A percentile compares a stretch with the other conserved stretches of the same genome.
These are phyloP conservation scores for Enteromius mattozi DNA, from an alignment of 2,797 vertebrate genomes.

Conservation along the genomic window DNA sequence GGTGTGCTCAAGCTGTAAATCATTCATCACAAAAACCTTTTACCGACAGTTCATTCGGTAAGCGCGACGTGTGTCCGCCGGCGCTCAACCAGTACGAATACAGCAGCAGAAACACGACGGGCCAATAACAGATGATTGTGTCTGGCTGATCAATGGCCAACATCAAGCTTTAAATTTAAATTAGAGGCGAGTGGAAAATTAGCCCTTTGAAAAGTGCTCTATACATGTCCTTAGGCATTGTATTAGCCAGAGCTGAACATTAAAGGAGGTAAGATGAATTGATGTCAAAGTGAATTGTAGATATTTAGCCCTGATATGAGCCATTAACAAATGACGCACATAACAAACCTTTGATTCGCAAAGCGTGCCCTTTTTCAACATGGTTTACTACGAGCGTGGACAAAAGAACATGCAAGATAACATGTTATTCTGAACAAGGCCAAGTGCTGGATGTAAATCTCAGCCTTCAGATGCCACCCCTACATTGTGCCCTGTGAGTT, in stretches of 20 bases:
- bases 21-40: slow-evolving; percentile 67
- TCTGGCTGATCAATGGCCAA: slow-evolving; percentile 41
- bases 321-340: slow-evolving; percentile 27
- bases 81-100: slow-evolving; percentile 17
- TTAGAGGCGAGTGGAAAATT: slow-evolving; percentile 31
- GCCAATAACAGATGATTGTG: slow-evolving; percentile 43
- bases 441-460: slow-evolving; percentile 25
- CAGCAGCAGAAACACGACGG: neutral
- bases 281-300: slow-evolving; percentile 42
- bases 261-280: slow-evolving; percentile 43
- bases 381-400: neutral
- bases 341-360: neutral
- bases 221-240: slow-evolving; percentile 36
- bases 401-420: neutral
- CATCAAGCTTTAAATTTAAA: slow-evolving; percentile 52
- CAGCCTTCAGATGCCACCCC: slow-evolving; percentile 18
- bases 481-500: neutral
- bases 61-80: slow-evolving; percentile 12
- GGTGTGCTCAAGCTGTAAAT: slow-evolving; percentile 63
- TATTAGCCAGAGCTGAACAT: slow-evolving; percentile 38
- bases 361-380: neutral
- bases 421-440: slow-evolving; percentile 25
- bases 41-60: slow-evolving; percentile 61
- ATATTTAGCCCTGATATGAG: slow-evolving; percentile 40
- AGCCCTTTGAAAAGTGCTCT: slow-evolving; percentile 27